Percentiles rank a stretch among this genome's conserved stretches.
Evolutionary conservation across 2,797 vertebrate species (phyloP).

Genomic region (Telmatherina bonti): DNA sequence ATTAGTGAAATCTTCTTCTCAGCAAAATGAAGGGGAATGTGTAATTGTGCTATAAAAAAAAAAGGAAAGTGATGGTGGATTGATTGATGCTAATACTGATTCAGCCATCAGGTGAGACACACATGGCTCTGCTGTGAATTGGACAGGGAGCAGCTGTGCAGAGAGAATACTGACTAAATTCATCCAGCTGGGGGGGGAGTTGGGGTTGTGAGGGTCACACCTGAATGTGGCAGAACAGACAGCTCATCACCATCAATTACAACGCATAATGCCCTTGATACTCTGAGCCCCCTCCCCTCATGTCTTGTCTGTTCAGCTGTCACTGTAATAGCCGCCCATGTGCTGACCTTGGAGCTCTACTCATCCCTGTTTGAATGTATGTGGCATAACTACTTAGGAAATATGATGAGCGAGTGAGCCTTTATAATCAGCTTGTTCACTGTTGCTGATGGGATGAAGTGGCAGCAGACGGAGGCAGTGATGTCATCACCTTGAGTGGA

Average conservation of each 20-base stretch:
- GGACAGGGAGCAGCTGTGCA: slow-evolving; percentile 44
- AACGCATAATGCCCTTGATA: slow-evolving; percentile 57
- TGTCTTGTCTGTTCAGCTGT: slow-evolving; percentile 14
- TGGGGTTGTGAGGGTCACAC: slow-evolving; percentile 34
- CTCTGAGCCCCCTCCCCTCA: slow-evolving; percentile 16
- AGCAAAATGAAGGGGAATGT: slow-evolving; percentile 27
- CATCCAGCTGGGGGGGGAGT: slow-evolving; percentile 16
- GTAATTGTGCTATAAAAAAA: slow-evolving; percentile 17
- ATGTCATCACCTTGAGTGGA: slow-evolving; percentile 13
- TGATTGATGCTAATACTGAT: slow-evolving; percentile 22
- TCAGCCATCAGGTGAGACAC: slow-evolving; percentile 39
- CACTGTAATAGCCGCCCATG: slow-evolving; percentile 15
- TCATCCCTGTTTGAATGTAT: slow-evolving; percentile 1
- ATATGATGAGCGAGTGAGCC: not conserved
- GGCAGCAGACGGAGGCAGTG: not conserved
- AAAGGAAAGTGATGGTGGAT: slow-evolving; percentile 1
- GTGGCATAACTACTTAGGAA: not conserved
- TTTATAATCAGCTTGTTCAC: slow-evolving; percentile 23
- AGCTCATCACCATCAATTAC: slow-evolving; percentile 53
- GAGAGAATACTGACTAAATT: slow-evolving; percentile 27
- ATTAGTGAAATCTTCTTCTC: slow-evolving; percentile 15
- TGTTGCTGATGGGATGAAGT: not conserved
- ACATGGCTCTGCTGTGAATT: slow-evolving; percentile 48
- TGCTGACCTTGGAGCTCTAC: slow-evolving; percentile 38
- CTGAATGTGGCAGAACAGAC: slow-evolving; percentile 40